A percentile compares a stretch with the other conserved stretches of the same genome.
Conservation (phyloP, 2,888 invertebrate genomes). For the Tenthredo notha region DNA sequence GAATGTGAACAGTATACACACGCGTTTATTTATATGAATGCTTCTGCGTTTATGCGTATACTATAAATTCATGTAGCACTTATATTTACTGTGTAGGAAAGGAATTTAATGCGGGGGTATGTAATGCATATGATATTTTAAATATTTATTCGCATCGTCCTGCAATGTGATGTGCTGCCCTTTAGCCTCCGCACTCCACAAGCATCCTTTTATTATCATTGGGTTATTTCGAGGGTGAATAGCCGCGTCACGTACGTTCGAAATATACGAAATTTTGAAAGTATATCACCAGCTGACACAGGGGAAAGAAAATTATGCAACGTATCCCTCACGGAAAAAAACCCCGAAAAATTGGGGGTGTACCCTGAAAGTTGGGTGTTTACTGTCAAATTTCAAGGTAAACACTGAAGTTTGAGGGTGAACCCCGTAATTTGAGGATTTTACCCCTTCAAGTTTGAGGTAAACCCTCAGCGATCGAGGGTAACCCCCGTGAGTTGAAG, state of each 20-base stretch:
- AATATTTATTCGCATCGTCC: constrained; percentile 29
- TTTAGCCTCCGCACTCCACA: background rate
- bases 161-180: background rate
- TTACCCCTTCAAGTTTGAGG: too few species aligned
- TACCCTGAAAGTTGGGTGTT: too few species aligned
- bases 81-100: background rate
- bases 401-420: too few species aligned
- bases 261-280: background rate
- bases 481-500: too few species aligned
- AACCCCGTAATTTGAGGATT: too few species aligned
- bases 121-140: constrained; percentile 32
- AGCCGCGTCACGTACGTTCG: constrained; percentile 8
- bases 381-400: too few species aligned
- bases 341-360: too few species aligned
- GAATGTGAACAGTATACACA: background rate
- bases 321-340: too few species aligned
- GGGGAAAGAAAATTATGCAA: constrained; percentile 35
- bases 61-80: constrained; percentile 24
- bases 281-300: background rate
- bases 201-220: constrained; percentile 26
- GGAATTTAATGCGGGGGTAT: background rate
- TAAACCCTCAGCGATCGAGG: too few species aligned
- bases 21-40: background rate
- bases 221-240: background rate
- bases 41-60: background rate